A percentile compares a stretch with the other conserved stretches of the same genome.
These are phyloP conservation scores for Zaprionus taronus DNA, from an alignment of 1,140 invertebrate genomes.

Conservation along the genomic window DNA sequence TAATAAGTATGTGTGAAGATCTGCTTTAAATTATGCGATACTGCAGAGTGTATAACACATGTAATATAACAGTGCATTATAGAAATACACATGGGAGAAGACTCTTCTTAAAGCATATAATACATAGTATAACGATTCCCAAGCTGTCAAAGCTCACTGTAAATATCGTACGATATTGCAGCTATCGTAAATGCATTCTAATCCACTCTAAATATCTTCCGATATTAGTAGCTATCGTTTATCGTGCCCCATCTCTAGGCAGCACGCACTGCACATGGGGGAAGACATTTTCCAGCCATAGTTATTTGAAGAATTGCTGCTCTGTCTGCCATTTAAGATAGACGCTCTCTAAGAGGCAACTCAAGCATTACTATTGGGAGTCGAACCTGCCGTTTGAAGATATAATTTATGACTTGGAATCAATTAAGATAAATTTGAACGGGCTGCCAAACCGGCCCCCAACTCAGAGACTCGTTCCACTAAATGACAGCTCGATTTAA, in stretches of 20 bases:
- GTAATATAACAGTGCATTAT: no score
- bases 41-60: no score
- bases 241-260: background rate
- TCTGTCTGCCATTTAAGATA: conserved; percentile 35
- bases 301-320: conserved; percentile 34
- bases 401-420: conserved; percentile 76
- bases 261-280: background rate
- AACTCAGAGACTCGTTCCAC: conserved; percentile 50
- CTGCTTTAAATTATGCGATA: background rate
- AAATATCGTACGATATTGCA: no score
- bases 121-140: no score
- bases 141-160: no score
- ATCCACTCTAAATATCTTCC: no score
- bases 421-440: conserved; percentile 72
- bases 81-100: no score
- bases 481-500: conserved; percentile 61
- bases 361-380: background rate
- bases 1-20: no score
- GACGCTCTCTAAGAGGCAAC: background rate
- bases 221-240: conserved; percentile 1
- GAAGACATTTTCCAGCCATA: conserved; percentile 22
- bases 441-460: conserved; percentile 36
- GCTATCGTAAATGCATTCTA: no score
- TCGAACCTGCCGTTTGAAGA: conserved; percentile 41
- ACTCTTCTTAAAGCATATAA: no score